Base-by-base conservation (phyloP, 2,113 vertebrate species). In the Macquaria australasica region DNA sequence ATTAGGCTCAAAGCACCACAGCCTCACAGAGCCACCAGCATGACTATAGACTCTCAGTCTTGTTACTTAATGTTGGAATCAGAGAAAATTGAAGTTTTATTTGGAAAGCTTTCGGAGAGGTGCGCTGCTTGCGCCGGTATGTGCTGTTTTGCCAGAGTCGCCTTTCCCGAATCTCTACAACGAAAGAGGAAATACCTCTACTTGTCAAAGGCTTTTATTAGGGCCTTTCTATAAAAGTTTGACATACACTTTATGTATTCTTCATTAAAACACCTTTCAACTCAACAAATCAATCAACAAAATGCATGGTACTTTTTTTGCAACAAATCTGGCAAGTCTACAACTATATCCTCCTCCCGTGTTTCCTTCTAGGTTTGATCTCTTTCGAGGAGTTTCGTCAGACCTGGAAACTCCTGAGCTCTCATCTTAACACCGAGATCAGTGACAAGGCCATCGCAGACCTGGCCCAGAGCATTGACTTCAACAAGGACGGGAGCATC, bases 401-500 rank as follows among this genome's bases (percentile, higher is more conserved):
- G 87, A 97, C 97, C 0, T 98, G 97, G 98, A 98, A 96, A 89
- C 94, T 99, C 20, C 96, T 99, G 88, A 97, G 97, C 85, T 94
- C 97, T 6, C 98, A 99, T 45, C 96, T 98, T 73, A 96, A 97
- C 84, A 94, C 91, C 0, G 93, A 96, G 16, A 94, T 98, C 88
- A 96, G 96, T 0, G 97, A 98, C 0, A 88, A 97, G 0, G 96
- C 95, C 75, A 96, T 99, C 74, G 82, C 92, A 0, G 95, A 97
- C 92, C 91, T 99, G 77, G 97, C 96, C 18, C 93, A 95, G 56
- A 98, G 97, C 93, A 99, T 99, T 0, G 98, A 99, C 85, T 99
- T 99, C 95, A 99, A 99, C 90, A 98, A 97, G 84, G 98, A 99
- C 0, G 98, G 98, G 16, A 97, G 94, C 92, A 98, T 99, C 0